Conservation (phyloP, 2,797 vertebrate species). For the Zenarchopterus dispar region DNA sequence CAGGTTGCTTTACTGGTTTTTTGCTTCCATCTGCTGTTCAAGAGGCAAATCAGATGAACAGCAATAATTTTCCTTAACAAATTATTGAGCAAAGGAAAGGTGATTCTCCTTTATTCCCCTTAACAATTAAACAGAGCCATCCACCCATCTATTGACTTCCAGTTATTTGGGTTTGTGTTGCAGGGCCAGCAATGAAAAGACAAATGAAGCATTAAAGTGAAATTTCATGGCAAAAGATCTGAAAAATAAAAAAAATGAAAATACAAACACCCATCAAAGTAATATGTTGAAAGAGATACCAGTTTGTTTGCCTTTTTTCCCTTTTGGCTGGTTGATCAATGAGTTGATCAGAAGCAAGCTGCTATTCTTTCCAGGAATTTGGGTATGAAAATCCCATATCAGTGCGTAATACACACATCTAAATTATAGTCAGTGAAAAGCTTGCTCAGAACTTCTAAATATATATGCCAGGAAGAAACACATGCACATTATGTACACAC, state of each 20-base stretch:
- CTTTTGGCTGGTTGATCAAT: neutral
- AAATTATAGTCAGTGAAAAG: slow-evolving; percentile 47
- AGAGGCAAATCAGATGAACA: slow-evolving; percentile 34
- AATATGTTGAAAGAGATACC: neutral
- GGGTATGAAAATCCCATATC: slow-evolving; percentile 2
- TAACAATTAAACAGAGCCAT: too few species aligned
- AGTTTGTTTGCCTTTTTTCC: too few species aligned
- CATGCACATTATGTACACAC: slow-evolving; percentile 8
- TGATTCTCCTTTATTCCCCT: too few species aligned
- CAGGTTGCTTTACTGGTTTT: slow-evolving; percentile 31
- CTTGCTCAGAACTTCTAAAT: slow-evolving; percentile 39
- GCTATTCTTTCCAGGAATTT: too few species aligned
- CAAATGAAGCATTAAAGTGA: neutral
- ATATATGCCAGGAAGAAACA: slow-evolving; percentile 45
- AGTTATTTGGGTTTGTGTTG: too few species aligned
- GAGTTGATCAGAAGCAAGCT: neutral
- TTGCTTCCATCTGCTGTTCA: slow-evolving; percentile 77
- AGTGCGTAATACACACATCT: slow-evolving; percentile 30
- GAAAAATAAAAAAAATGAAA: too few species aligned
- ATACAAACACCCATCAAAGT: neutral
- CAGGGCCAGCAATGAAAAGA: too few species aligned
- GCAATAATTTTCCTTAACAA: neutral
- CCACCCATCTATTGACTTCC: too few species aligned
- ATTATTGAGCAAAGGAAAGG: neutral
- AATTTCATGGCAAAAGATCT: neutral